Evolutionary conservation across 1,140 invertebrate species (phyloP).

Genomic region (Melanaphis sacchari): DNA sequence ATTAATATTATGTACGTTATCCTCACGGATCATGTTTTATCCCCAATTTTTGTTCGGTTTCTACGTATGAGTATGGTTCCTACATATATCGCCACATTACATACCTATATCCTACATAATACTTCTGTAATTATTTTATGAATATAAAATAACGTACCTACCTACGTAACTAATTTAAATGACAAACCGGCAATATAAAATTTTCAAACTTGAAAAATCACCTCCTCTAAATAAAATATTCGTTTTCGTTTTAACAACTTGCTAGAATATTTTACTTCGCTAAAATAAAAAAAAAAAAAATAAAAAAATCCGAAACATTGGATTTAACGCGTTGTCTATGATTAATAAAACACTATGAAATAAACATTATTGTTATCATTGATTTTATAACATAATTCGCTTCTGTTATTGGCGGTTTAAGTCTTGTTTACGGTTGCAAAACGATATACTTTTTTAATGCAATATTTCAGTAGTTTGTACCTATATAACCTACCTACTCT

Average conservation of each 20-base stretch:
- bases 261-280: not conserved
- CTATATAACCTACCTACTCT: not conserved
- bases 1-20: not conserved
- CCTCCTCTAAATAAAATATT: not conserved
- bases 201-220: not conserved
- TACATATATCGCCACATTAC: not conserved
- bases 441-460: not conserved
- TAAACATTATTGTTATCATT: not conserved
- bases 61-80: not conserved
- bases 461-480: not conserved
- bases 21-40: not conserved
- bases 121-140: not conserved
- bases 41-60: not conserved
- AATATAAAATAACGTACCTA: not conserved
- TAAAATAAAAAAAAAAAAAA: not conserved
- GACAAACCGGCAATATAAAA: not conserved
- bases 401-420: not conserved
- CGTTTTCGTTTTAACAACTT: not conserved
- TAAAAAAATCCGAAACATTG: too few relatives aligned
- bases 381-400: constrained; percentile 11
- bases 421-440: not conserved
- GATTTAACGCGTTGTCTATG: not conserved
- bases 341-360: not conserved
- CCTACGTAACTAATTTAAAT: not conserved
- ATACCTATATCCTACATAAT: not conserved